Base-by-base conservation (phyloP, 1,140 invertebrate genomes). In the Ptiloglossa arizonensis region DNA sequence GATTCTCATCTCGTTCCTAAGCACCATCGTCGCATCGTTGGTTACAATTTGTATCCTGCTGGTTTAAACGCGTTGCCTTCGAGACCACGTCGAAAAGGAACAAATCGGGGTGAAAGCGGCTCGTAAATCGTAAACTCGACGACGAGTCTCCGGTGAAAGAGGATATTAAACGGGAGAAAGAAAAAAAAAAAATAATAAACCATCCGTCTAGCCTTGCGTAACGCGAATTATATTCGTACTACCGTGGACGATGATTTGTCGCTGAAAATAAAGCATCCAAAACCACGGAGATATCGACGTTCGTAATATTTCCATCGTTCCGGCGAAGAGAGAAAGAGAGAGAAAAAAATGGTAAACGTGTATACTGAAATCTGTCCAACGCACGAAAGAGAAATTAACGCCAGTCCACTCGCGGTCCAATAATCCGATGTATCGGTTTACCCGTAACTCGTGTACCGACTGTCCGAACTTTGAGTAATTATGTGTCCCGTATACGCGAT, bases 31-130 rank as follows among this genome's bases (percentile, higher is more conserved):
- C 72, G 50, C 62, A 48, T 46, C 15, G 29, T 59, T 68, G 22
- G n/a, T 76, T 76, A 60, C 71, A 77, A 77, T 77, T 38, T 60
- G 67, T 62, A 70, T 63, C 75, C 67, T 70, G 73, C 72, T 35
- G 50, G 24, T 11, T 41, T 59, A 22, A 54, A 66, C 50, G 27
- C 13, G 13, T 22, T 3, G 44, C 9, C 5, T 11, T 8, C 6
- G 4, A 35, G 6, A 0, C 19, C 27, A 3, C 35, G 17, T 0
- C n/a, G 27, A 1, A 57, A 46, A 56, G 38, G 27, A 57, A 73
- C 48, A 41, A 48, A 79, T 22, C 17, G 29, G 50, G 5, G 19
- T 70, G 35, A 62, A 62, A 38, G 22, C 22, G 32, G 69, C n/a
- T n/a, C n/a, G n/a, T n/a, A n/a, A n/a, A n/a, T n/a, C n/a, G n/a